Evolutionary conservation across 2,113 vertebrate genomes (phyloP).

Genomic region (Protobothrops mucrosquamatus): DNA sequence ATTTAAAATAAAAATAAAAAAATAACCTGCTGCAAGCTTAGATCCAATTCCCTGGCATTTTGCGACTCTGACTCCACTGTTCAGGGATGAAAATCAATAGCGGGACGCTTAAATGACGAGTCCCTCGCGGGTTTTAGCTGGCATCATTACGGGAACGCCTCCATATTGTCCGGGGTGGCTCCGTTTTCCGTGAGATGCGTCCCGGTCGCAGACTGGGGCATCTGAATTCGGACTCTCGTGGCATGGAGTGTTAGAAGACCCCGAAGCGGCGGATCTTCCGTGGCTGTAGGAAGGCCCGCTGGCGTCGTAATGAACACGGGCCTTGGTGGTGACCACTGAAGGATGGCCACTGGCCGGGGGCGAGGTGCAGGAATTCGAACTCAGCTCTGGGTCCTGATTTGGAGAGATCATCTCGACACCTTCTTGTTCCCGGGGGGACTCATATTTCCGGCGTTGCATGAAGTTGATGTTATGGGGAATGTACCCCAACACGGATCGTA

Average conservation of each 20-base stretch:
- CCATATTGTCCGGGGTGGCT: neutral
- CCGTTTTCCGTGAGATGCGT: neutral
- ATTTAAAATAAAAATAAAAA: neutral
- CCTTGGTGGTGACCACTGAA: neutral
- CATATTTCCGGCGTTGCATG: neutral
- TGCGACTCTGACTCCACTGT: neutral
- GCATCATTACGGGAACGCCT: neutral
- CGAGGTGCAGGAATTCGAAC: neutral
- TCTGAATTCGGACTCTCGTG: neutral
- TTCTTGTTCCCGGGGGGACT: neutral
- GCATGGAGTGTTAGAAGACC: neutral
- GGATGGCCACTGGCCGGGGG: neutral
- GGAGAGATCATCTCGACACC: neutral
- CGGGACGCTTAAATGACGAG: neutral
- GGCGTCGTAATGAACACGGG: neutral
- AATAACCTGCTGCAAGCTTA: neutral
- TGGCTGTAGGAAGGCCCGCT: neutral
- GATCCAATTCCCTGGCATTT: neutral
- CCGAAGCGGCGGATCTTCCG: rapidly evolving
- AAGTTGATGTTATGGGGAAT: neutral
- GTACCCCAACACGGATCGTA: neutral
- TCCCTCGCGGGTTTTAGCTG: neutral
- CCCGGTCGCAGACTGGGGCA: neutral
- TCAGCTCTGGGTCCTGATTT: neutral
- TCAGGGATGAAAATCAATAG: neutral